A percentile compares a stretch with the other conserved stretches of the same genome.
Evolutionary conservation across 2,797 vertebrate species (phyloP).

Genomic region (Simalia tracyae): DNA sequence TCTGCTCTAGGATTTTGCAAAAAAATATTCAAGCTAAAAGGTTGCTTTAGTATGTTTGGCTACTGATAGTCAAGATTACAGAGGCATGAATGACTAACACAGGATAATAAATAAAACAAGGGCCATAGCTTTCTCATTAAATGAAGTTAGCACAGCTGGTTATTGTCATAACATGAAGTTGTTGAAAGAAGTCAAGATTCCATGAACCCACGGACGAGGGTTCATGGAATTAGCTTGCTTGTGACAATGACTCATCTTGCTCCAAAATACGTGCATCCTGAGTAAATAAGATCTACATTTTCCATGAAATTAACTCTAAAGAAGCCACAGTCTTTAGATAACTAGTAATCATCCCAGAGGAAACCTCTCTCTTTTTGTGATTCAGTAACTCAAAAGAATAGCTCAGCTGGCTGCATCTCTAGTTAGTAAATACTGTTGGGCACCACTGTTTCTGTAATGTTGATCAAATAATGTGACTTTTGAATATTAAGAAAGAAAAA

Average conservation of each 20-base stretch:
- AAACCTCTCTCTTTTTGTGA: conserved; percentile 22
- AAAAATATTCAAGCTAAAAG: not conserved
- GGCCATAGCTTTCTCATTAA: conserved; percentile 24
- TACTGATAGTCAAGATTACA: not conserved
- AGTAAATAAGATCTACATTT: conserved; percentile 53
- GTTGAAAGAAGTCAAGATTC: conserved; percentile 4
- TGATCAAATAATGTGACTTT: not conserved
- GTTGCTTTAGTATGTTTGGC: not conserved
- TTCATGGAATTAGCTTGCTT: not conserved
- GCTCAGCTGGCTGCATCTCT: conserved; percentile 24
- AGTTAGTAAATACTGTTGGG: conserved; percentile 16
- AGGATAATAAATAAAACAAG: conserved; percentile 11
- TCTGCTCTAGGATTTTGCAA: not conserved
- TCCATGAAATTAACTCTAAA: conserved; percentile 43
- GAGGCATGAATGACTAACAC: not conserved
- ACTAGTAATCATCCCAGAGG: conserved; percentile 34
- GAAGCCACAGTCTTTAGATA: conserved; percentile 16
- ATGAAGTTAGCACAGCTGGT: conserved; percentile 31
- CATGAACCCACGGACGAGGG: conserved; percentile 2
- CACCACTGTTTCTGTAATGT: conserved; percentile 21
- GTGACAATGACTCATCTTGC: conserved; percentile 44
- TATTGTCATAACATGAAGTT: not conserved
- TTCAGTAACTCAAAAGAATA: conserved; percentile 22
- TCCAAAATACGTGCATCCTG: conserved; percentile 19
- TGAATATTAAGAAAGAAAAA: not conserved